phyloP scores from a whole-genome alignment of 2,888 invertebrate genomes.

The Drosophila nr. medialis region DNA sequence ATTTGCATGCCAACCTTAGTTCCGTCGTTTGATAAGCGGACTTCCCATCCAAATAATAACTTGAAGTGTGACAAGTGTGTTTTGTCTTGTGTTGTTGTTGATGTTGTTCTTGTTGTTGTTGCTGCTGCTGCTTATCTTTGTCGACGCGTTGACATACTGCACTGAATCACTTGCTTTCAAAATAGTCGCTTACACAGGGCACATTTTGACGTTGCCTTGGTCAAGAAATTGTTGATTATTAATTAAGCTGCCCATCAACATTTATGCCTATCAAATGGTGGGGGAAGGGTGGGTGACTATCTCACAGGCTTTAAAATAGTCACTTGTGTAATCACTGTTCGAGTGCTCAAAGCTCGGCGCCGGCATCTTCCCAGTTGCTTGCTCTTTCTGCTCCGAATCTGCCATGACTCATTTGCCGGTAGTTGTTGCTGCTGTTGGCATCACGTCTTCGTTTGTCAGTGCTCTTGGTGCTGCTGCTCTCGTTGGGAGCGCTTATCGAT shows the following conservation, averaged over 20 bases:
- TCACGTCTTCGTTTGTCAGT: constrained; percentile 12
- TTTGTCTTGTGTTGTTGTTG: not conserved
- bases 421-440: constrained; percentile 12
- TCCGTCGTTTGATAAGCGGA: constrained; percentile 16
- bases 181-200: constrained; percentile 59
- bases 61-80: not conserved
- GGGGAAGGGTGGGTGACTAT: constrained; percentile 13
- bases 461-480: constrained; percentile 7
- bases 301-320: constrained; percentile 25
- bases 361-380: constrained; percentile 3
- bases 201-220: constrained; percentile 32
- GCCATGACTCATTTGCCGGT: constrained; percentile 62
- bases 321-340: constrained; percentile 16
- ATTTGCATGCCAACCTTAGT: constrained; percentile 20
- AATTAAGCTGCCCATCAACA: constrained; percentile 11
- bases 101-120: not conserved
- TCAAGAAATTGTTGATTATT: constrained; percentile 34
- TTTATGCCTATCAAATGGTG: constrained; percentile 6
- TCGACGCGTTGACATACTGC: constrained; percentile 26
- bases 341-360: constrained; percentile 4
- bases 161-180: constrained; percentile 53
- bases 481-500: not conserved
- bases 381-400: constrained; percentile 7
- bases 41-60: constrained; percentile 1
- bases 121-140: constrained; percentile 12